Base-by-base conservation (phyloP, 2,113 vertebrate species). In the Sigmodon hispidus region DNA sequence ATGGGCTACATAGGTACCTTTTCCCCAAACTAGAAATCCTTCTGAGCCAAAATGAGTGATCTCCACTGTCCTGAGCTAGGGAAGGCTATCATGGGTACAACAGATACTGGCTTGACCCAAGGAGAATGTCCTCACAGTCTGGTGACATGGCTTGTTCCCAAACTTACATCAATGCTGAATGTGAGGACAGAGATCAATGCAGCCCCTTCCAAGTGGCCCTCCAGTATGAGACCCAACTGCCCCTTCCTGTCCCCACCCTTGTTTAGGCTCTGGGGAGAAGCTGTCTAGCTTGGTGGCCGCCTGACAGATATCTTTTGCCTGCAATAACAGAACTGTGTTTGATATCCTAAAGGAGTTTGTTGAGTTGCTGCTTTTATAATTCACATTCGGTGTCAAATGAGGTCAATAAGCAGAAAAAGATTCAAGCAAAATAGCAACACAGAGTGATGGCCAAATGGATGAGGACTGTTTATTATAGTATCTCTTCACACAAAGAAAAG, bases 351-450 rank as follows among this genome's bases (percentile, higher is more conserved):
- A 94, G 36, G 85, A 93, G 85, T 94, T 81, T 87, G 81, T 88
- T 87, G 79, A 94, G 96, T 92, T 94, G 90, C 92, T 96, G 96
- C 81, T 96, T 94, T 95, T 95, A 88, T 86, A 95, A 97, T 92
- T 96, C 86, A 67, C 69, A 79, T 24, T 93, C 50, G 15, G 90
- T 95, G 90, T 96, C 95, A 96, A 96, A 95, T 87, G 94, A 96
- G 94, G 94, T 95, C 94, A 96, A 94, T 89, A 93, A 95, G 57
- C 96, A 96, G 86, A 88, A 96, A 61, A 95, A 97, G 97, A 96
- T 59, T 91, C 90, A 95, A 93, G 83, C 94, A 96, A 96, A 96
- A 94, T 87, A 92, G 80, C 50, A 1, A 93, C 19, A 65, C 67
- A 91, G 67, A 94, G 65, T 89, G 94, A 96, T n/a, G 83, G 45